phyloP scores from a whole-genome alignment of 53 echinoderm and acorn worm genomes.

The Henricia sp. region DNA sequence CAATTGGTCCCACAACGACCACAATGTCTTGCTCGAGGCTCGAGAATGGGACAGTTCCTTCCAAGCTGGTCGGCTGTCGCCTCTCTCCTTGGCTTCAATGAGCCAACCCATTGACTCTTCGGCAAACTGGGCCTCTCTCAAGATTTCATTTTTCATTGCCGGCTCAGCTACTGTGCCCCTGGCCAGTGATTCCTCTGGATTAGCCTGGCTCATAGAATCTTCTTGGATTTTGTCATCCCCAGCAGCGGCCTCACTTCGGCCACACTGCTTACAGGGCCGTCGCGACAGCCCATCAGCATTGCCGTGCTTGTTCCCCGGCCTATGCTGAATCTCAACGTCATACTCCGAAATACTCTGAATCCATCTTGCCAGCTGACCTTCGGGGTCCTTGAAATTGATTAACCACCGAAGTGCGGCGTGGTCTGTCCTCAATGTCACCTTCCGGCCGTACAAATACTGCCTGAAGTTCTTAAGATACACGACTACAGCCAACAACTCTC shows the following conservation, averaged over 20 bases:
- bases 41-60: background rate
- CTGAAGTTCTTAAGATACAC: background rate
- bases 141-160: background rate
- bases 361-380: slow-evolving; percentile 12
- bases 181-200: background rate
- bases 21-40: background rate
- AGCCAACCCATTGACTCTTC: background rate
- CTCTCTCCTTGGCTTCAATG: background rate
- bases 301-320: too few species aligned
- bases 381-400: slow-evolving; percentile 3
- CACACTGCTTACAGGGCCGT: slow-evolving; percentile 4
- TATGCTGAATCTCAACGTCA: background rate
- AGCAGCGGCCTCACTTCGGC: slow-evolving; percentile 37
- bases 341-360: background rate
- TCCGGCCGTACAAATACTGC: slow-evolving; percentile 22
- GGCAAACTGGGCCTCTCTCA: background rate
- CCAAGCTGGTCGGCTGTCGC: background rate
- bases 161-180: background rate
- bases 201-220: too few species aligned
- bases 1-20: slow-evolving; percentile 2
- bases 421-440: slow-evolving; percentile 1
- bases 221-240: too few species aligned
- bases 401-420: slow-evolving; percentile 9
- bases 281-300: slow-evolving; percentile 1
- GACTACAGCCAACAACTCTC: too few species aligned